Evolutionary conservation across 2,797 vertebrate species (phyloP).

Genomic region (Smutsia temminckii): DNA sequence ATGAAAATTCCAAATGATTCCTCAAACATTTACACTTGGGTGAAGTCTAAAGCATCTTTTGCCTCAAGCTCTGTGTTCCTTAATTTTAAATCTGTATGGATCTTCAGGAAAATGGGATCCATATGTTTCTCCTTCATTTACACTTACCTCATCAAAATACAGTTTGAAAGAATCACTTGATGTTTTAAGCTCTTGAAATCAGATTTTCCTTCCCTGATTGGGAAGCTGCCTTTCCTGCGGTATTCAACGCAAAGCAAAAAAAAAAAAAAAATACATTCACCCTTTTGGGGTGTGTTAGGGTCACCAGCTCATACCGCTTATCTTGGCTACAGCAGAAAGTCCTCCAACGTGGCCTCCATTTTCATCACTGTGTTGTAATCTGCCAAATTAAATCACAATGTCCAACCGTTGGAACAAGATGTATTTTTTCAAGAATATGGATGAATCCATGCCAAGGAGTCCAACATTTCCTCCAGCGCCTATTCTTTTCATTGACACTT

Average conservation of each 20-base stretch:
- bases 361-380: not conserved
- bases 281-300: not conserved
- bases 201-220: slow-evolving; percentile 44
- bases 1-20: slow-evolving; percentile 60
- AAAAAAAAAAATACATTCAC: not conserved
- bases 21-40: slow-evolving; percentile 63
- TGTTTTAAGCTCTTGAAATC: slow-evolving; percentile 57
- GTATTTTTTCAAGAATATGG: slow-evolving; percentile 41
- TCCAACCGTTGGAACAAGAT: not conserved
- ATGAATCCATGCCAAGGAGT: slow-evolving; percentile 12
- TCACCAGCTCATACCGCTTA: not conserved
- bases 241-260: slow-evolving; percentile 9
- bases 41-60: slow-evolving; percentile 63
- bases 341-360: not conserved
- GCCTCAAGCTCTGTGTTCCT: slow-evolving; percentile 32
- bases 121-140: slow-evolving; percentile 64
- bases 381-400: slow-evolving; percentile 20
- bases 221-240: not conserved
- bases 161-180: slow-evolving; percentile 48
- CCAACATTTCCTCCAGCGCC: not conserved
- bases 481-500: not conserved
- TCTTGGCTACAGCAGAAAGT: slow-evolving; percentile 10
- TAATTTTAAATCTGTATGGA: slow-evolving; percentile 66
- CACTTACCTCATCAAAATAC: slow-evolving; percentile 68
- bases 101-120: slow-evolving; percentile 51